A percentile compares a stretch with the other conserved stretches of the same genome.
Evolutionary conservation across 2,797 vertebrate genomes (phyloP).

Genomic region (Falco novaeseelandiae): DNA sequence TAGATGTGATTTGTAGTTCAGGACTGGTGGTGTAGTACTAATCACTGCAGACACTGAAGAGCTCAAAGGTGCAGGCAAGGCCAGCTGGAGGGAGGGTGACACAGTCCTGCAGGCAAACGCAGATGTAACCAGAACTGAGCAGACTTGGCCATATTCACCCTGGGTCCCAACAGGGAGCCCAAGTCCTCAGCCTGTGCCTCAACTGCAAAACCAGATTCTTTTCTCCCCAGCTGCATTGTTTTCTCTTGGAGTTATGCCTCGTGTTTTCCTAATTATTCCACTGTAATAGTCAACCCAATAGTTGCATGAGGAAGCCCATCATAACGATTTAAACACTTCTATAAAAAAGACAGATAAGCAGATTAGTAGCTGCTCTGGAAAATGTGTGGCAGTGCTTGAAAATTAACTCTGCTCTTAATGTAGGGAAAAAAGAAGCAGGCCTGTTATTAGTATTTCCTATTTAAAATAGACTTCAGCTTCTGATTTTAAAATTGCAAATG

Average conservation of each 20-base stretch:
- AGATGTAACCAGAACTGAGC: neutral
- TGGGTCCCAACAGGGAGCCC: neutral
- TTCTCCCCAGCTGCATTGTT: neutral
- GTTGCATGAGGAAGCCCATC: neutral
- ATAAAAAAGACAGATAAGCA: slow-evolving; percentile 57
- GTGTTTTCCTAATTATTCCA: slow-evolving; percentile 32
- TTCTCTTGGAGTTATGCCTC: slow-evolving; percentile 5
- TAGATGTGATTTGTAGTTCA: neutral
- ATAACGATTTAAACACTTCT: slow-evolving; percentile 34
- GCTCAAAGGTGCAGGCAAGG: neutral
- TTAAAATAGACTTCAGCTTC: slow-evolving; percentile 54
- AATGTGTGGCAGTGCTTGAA: slow-evolving; percentile 39
- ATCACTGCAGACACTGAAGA: neutral
- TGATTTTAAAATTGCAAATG: slow-evolving; percentile 66
- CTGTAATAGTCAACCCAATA: neutral
- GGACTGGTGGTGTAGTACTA: neutral
- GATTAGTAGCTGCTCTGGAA: slow-evolving; percentile 43
- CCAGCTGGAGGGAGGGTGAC: neutral
- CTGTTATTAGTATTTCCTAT: slow-evolving; percentile 64
- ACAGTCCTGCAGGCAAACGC: neutral
- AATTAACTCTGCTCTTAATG: slow-evolving; percentile 36
- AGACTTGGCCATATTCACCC: neutral
- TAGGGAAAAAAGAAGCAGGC: slow-evolving; percentile 13
- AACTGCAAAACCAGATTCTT: neutral
- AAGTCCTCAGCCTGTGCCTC: neutral